Evolutionary conservation across 2,113 vertebrate species (phyloP).

Genomic region (Sialia sialis): DNA sequence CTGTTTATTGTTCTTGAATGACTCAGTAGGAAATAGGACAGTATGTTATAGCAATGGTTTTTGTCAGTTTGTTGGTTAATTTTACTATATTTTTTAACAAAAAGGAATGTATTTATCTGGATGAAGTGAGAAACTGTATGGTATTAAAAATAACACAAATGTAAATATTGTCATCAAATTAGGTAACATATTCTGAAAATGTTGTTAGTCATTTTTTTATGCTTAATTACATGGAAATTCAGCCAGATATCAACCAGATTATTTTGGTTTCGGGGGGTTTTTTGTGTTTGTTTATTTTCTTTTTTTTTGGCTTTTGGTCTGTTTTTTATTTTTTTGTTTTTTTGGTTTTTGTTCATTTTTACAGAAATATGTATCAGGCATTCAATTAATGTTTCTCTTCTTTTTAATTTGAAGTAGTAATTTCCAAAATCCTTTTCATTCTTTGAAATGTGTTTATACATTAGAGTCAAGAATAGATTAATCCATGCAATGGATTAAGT

Average conservation of each 20-base stretch:
- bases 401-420: not conserved
- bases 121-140: not conserved
- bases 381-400: not conserved
- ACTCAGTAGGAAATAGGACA: not conserved
- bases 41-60: accelerated
- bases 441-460: accelerated
- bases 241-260: not conserved
- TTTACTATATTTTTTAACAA: not conserved
- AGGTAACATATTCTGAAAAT: not conserved
- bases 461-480: not conserved
- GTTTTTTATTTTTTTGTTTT: not conserved
- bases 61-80: not conserved
- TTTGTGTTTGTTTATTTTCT: not conserved
- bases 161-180: not conserved
- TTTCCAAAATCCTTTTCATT: not conserved
- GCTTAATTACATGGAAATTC: not conserved
- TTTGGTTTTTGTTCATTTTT: not conserved
- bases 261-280: not conserved
- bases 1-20: not conserved
- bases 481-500: not conserved
- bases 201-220: not conserved
- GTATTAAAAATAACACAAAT: not conserved
- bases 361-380: not conserved
- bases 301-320: not conserved
- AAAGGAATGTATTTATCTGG: not conserved